phyloP scores from a whole-genome alignment of 2,113 vertebrate genomes.

The Xenopus borealis region DNA sequence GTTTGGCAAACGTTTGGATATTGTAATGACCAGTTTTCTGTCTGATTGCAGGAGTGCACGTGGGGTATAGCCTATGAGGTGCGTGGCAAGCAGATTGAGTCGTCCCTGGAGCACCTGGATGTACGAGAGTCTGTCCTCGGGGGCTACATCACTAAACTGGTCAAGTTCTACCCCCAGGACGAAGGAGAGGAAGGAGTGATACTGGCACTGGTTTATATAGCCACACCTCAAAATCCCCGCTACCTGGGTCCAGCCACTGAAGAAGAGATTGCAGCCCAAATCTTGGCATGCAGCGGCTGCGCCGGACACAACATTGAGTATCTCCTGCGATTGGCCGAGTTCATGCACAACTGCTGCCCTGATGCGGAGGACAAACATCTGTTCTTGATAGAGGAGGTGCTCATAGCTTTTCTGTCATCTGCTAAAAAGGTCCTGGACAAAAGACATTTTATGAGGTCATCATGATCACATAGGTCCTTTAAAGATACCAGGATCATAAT shows the following conservation, averaged over 20 bases:
- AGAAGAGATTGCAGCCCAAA: constrained; percentile 81
- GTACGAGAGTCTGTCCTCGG: constrained; percentile 82
- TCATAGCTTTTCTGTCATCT: constrained; percentile 42
- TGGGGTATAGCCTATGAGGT: constrained; percentile 96
- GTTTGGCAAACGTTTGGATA: too few species aligned
- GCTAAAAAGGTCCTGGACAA: neutral
- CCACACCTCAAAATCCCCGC: constrained; percentile 80
- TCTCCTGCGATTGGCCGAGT: constrained; percentile 80
- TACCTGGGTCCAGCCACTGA: constrained; percentile 84
- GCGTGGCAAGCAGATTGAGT: constrained; percentile 75
- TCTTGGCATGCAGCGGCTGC: constrained; percentile 74
- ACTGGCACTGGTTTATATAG: constrained; percentile 81
- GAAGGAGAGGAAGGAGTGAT: constrained; percentile 62
- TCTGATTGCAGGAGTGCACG: constrained; percentile 63
- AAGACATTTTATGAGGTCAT: too few species aligned
- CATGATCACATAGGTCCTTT: too few species aligned
- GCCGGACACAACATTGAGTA: constrained; percentile 86
- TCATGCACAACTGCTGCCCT: constrained; percentile 83
- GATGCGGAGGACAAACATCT: constrained; percentile 83
- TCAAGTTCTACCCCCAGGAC: constrained; percentile 79
- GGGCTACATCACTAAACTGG: constrained; percentile 79
- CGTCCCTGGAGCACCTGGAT: constrained; percentile 83
- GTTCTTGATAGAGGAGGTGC: constrained; percentile 76
- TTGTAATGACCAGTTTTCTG: too few species aligned
- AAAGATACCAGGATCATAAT: too few species aligned